phyloP scores from a whole-genome alignment of 2,113 vertebrate species.

The Toxotes jaculatrix region DNA sequence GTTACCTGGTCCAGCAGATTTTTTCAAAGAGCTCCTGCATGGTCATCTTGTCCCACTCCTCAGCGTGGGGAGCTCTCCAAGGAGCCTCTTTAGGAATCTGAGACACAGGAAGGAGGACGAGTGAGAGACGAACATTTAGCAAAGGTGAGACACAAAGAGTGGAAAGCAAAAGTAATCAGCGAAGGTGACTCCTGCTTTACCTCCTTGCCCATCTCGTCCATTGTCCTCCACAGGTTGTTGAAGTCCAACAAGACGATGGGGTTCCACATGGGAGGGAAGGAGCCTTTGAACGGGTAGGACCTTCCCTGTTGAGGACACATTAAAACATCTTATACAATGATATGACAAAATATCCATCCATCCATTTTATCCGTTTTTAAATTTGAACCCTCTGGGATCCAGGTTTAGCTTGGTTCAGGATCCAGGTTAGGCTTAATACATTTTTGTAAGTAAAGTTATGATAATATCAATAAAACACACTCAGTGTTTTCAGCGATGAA shows the following conservation, averaged over 20 bases:
- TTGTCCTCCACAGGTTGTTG: slow-evolving; percentile 94
- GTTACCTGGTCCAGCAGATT: slow-evolving; percentile 94
- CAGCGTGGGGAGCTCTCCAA: slow-evolving; percentile 93
- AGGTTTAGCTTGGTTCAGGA: too few relatives aligned
- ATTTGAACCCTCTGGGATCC: too few relatives aligned
- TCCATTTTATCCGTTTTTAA: too few relatives aligned
- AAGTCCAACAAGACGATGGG: slow-evolving; percentile 91
- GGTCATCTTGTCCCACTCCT: slow-evolving; percentile 96
- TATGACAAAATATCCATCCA: too few relatives aligned
- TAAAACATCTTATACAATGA: not conserved
- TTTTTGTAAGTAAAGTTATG: too few relatives aligned
- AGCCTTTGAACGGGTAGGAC: slow-evolving; percentile 90
- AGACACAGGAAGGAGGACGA: not conserved
- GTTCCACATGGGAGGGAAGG: slow-evolving; percentile 93
- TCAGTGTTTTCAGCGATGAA: too few relatives aligned
- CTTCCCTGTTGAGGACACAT: slow-evolving; percentile 87
- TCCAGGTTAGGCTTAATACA: too few relatives aligned
- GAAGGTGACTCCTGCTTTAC: slow-evolving; percentile 73
- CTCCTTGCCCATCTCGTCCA: slow-evolving; percentile 97
- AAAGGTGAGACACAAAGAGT: not conserved
- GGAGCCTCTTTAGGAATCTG: slow-evolving; percentile 96
- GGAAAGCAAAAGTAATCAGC: rapidly evolving
- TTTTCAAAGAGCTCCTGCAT: slow-evolving; percentile 94
- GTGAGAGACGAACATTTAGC: not conserved
- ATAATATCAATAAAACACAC: too few relatives aligned